phyloP scores from a whole-genome alignment of 2,797 vertebrate species.

The Esox lucius region DNA sequence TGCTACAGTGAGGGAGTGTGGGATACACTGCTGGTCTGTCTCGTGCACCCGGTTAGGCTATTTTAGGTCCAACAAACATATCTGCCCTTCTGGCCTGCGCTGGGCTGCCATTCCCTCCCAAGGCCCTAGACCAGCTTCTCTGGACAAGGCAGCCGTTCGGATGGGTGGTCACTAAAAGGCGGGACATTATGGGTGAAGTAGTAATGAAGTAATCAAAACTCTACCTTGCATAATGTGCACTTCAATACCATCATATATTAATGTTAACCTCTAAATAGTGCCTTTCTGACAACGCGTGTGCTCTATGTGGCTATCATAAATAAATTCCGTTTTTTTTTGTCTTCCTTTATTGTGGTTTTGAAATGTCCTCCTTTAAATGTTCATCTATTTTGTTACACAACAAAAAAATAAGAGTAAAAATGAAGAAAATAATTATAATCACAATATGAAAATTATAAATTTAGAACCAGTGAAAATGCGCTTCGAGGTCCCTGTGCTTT shows the following conservation, averaged over 20 bases:
- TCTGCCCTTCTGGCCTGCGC: slow-evolving; percentile 52
- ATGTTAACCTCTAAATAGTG: slow-evolving; percentile 68
- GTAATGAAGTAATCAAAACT: slow-evolving; percentile 76
- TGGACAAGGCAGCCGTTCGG: slow-evolving; percentile 60
- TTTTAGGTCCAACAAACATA: slow-evolving; percentile 67
- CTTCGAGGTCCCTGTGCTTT: slow-evolving; percentile 82
- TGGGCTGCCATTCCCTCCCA: slow-evolving; percentile 40
- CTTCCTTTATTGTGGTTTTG: slow-evolving; percentile 68
- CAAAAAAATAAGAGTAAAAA: slow-evolving; percentile 29
- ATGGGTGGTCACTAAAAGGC: slow-evolving; percentile 36
- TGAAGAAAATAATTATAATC: slow-evolving; percentile 41
- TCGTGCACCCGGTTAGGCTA: slow-evolving; percentile 61
- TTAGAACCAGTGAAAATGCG: slow-evolving; percentile 52
- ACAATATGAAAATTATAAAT: slow-evolving; percentile 53
- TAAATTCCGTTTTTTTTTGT: slow-evolving; percentile 78
- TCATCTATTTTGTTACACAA: slow-evolving; percentile 60
- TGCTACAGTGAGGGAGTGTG: slow-evolving; percentile 67
- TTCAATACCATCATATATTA: slow-evolving; percentile 89
- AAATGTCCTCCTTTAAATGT: slow-evolving; percentile 62
- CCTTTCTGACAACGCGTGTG: slow-evolving; percentile 78
- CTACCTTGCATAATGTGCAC: slow-evolving; percentile 91
- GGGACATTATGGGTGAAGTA: slow-evolving; percentile 62
- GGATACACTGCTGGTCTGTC: slow-evolving; percentile 66
- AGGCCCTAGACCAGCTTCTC: slow-evolving; percentile 28
- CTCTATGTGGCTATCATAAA: slow-evolving; percentile 93